Evolutionary conservation across 37 sponge, comb jelly and placozoan genomes (phyloP).

Genomic region (Beroe forskalii): DNA sequence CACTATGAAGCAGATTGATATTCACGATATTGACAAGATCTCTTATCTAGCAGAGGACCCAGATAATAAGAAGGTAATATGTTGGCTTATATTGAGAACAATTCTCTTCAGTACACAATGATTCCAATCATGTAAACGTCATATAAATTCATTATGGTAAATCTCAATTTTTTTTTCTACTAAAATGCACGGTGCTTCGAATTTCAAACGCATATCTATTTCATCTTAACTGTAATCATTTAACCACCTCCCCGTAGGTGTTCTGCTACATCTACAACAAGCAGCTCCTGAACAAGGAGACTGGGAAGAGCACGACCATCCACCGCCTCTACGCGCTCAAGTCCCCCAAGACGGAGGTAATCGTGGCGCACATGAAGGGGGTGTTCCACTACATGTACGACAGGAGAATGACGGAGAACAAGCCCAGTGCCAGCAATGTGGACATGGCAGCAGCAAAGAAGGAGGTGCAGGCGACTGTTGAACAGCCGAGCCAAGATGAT

Average conservation of each 20-base stretch:
- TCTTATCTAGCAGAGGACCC: constrained; percentile 51
- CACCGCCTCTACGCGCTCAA: constrained; percentile 47
- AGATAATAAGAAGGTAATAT: constrained; percentile 13
- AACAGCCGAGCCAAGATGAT: background rate
- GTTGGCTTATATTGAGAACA: no score
- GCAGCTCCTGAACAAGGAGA: background rate
- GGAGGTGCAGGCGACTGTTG: background rate
- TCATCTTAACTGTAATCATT: no score
- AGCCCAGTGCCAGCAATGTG: background rate
- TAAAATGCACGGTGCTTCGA: no score
- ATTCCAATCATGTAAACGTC: no score
- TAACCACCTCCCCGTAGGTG: no score
- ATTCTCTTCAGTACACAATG: no score
- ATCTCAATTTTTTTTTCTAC: no score
- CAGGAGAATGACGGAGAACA: background rate
- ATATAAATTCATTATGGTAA: no score
- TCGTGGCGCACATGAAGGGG: constrained; percentile 39
- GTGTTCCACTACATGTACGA: constrained; percentile 60
- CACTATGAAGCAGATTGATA: constrained; percentile 32
- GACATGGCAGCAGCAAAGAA: constrained; percentile 35
- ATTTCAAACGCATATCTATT: no score
- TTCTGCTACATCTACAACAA: constrained; percentile 58
- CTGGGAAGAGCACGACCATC: constrained; percentile 19
- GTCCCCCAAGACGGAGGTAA: background rate
- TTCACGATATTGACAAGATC: constrained; percentile 48